These are phyloP conservation scores for Pterobdella sp. DNA, from an alignment of 2,888 invertebrate species.

Conservation along the genomic window DNA sequence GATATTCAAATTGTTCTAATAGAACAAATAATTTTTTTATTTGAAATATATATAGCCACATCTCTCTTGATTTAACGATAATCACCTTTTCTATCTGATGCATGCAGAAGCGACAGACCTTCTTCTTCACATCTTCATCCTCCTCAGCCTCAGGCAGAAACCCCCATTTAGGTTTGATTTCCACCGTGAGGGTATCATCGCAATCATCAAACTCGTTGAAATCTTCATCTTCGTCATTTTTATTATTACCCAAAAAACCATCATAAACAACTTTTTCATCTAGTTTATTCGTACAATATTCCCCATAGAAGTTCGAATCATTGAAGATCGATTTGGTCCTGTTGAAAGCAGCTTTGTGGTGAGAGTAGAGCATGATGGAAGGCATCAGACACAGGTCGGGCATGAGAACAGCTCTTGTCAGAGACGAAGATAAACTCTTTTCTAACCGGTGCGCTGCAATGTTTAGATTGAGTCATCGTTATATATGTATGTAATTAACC, in stretches of 20 bases:
- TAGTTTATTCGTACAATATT: not conserved
- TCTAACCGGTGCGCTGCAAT: constrained; percentile 13
- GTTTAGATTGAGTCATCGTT: too few relatives aligned
- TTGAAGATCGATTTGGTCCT: not conserved
- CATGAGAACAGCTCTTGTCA: constrained; percentile 24
- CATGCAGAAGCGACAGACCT: constrained; percentile 46
- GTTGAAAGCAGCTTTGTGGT: not conserved
- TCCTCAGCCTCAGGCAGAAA: constrained; percentile 24
- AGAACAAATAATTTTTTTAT: too few relatives aligned
- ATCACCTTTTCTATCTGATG: constrained; percentile 54
- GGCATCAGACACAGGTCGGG: constrained; percentile 29
- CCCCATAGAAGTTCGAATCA: not conserved
- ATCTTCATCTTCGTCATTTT: not conserved
- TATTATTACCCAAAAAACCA: not conserved
- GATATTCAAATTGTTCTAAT: too few relatives aligned
- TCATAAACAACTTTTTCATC: not conserved
- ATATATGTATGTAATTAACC: too few relatives aligned
- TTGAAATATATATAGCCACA: too few relatives aligned
- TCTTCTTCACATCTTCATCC: constrained; percentile 35
- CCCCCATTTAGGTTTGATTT: constrained; percentile 33
- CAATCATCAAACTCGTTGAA: not conserved
- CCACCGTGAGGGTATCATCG: constrained; percentile 14
- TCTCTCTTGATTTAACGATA: too few relatives aligned
- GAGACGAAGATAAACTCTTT: constrained; percentile 17
- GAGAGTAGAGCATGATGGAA: not conserved